phyloP scores from a whole-genome alignment of 2,888 invertebrate genomes.

The Phalera bucephala region DNA sequence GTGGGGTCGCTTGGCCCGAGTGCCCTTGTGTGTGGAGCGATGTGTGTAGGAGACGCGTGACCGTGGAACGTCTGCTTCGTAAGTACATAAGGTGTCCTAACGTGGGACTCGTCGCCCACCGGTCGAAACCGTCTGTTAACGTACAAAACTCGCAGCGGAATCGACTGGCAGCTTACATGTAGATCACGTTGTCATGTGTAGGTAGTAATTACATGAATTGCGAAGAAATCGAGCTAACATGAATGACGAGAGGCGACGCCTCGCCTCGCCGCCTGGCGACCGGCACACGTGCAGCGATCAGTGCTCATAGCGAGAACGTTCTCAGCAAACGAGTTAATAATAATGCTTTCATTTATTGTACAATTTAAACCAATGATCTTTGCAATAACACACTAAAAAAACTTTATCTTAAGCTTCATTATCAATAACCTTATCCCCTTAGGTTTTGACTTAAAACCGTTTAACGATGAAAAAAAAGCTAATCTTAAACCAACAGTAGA shows the following conservation, averaged over 20 bases:
- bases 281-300: conserved; percentile 64
- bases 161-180: conserved; percentile 39
- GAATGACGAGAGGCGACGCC: conserved; percentile 65
- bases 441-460: too few species aligned
- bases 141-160: conserved; percentile 28
- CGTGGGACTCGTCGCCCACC: conserved; percentile 48
- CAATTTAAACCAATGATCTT: conserved; percentile 33
- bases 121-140: conserved; percentile 32
- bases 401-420: too few species aligned
- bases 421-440: too few species aligned
- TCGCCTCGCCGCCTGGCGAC: conserved; percentile 61
- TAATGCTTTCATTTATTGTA: conserved; percentile 51
- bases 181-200: conserved; percentile 46
- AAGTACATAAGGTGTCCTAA: conserved; percentile 67
- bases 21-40: conserved; percentile 70
- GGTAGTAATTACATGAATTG: conserved; percentile 51
- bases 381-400: conserved; percentile 2
- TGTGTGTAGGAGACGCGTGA: conserved; percentile 76
- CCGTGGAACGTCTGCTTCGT: conserved; percentile 75
- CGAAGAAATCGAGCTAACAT: conserved; percentile 58
- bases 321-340: conserved; percentile 53
- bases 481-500: not conserved
- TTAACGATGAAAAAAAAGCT: conserved; percentile 24
- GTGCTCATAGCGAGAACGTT: conserved; percentile 47
- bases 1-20: conserved; percentile 72